These are phyloP conservation scores for Seriola quinqueradiata DNA, from an alignment of 2,113 vertebrate genomes.

Conservation along the genomic window DNA sequence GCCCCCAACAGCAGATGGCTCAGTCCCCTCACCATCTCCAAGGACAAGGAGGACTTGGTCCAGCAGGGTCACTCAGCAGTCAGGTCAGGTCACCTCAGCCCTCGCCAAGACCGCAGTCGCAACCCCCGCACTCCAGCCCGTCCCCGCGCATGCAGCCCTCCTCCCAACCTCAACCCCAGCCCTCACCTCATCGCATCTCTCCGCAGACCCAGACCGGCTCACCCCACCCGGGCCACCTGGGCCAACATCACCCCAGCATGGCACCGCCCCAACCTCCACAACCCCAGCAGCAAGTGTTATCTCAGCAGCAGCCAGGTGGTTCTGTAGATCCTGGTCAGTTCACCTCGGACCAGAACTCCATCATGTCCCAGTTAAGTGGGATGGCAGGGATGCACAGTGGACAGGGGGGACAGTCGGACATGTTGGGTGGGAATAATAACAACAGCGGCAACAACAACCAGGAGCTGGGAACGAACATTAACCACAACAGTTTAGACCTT, in stretches of 20 bases:
- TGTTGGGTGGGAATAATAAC: conserved; percentile 86
- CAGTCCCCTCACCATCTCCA: conserved; percentile 96
- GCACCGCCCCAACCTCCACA: conserved; percentile 88
- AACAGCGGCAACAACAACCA: conserved; percentile 89
- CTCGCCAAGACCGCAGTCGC: conserved; percentile 93
- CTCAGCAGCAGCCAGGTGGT: conserved; percentile 86
- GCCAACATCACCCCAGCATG: conserved; percentile 85
- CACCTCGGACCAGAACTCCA: conserved; percentile 85
- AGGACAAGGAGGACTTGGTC: conserved; percentile 87
- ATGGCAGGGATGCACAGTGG: conserved; percentile 93
- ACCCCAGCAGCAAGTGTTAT: conserved; percentile 75
- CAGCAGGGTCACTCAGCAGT: conserved; percentile 90
- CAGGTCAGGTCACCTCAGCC: conserved; percentile 98
- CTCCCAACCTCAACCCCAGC: conserved; percentile 90
- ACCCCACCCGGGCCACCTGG: conserved; percentile 87
- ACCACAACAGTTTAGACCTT: conserved; percentile 95
- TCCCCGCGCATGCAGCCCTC: conserved; percentile 94
- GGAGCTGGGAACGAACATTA: conserved; percentile 92
- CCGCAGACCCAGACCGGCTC: conserved; percentile 94
- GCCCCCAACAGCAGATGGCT: conserved; percentile 90
- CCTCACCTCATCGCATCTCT: conserved; percentile 96
- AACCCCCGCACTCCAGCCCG: conserved; percentile 96
- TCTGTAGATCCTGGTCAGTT: conserved; percentile 81
- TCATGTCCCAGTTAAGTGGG: conserved; percentile 95
- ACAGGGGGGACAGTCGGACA: conserved; percentile 89